phyloP scores from a whole-genome alignment of 2,113 vertebrate species.

The Pelecanus crispus region DNA sequence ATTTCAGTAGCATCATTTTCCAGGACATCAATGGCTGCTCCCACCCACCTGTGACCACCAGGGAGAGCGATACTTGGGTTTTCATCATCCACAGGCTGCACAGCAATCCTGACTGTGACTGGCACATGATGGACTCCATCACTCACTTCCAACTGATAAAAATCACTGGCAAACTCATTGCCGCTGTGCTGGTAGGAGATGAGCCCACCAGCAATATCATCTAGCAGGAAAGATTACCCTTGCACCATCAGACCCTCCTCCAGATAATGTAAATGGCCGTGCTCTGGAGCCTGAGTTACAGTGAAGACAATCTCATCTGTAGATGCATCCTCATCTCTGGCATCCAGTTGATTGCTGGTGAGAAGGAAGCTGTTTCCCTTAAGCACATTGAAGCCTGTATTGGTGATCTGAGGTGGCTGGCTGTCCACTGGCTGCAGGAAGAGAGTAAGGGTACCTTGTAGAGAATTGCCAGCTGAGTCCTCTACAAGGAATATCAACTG shows the following conservation, averaged over 20 bases:
- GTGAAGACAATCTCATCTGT: constrained; percentile 75
- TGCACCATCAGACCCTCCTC: constrained; percentile 72
- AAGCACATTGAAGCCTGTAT: constrained; percentile 58
- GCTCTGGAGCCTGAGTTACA: constrained; percentile 64
- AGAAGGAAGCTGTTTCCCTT: constrained; percentile 54
- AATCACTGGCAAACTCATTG: constrained; percentile 46
- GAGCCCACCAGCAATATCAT: constrained; percentile 72
- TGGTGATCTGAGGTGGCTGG: constrained; percentile 62
- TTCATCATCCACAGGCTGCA: constrained; percentile 37
- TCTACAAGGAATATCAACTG: constrained; percentile 66
- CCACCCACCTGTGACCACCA: neutral
- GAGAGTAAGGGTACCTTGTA: constrained; percentile 58
- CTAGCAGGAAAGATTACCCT: constrained; percentile 76
- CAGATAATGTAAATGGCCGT: constrained; percentile 75
- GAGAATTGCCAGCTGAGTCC: constrained; percentile 57
- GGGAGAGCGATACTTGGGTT: constrained; percentile 20
- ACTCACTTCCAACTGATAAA: constrained; percentile 58
- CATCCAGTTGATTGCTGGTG: constrained; percentile 71
- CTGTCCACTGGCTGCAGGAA: constrained; percentile 64
- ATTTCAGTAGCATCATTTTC: constrained; percentile 63
- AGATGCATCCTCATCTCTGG: constrained; percentile 81
- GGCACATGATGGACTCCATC: constrained; percentile 58
- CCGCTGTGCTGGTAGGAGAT: constrained; percentile 71
- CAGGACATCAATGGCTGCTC: constrained; percentile 53
- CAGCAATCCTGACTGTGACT: constrained; percentile 47